Evolutionary conservation across 1,140 invertebrate genomes (phyloP).

Genomic region (Cydia fagiglandana): DNA sequence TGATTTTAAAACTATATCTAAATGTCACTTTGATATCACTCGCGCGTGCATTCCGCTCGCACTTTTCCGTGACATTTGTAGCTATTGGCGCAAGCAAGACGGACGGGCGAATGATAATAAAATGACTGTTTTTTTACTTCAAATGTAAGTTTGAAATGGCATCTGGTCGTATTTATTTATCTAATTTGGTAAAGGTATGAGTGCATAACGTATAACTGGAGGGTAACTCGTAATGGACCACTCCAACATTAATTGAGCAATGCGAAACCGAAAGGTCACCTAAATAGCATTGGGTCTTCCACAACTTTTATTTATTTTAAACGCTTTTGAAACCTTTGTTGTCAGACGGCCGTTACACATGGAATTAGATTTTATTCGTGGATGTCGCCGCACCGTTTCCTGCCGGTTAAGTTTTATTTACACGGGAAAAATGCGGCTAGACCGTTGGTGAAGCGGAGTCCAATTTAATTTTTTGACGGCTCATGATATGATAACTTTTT

Average conservation of each 20-base stretch:
- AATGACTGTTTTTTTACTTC: too few relatives aligned
- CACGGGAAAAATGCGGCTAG: slow-evolving; percentile 45
- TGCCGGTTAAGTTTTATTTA: slow-evolving; percentile 67
- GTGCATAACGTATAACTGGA: too few relatives aligned
- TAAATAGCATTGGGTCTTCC: neutral
- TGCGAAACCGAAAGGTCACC: neutral
- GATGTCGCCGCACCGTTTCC: slow-evolving; percentile 44
- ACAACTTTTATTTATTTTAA: slow-evolving; percentile 17
- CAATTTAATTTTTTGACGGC: neutral
- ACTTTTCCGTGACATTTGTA: too few relatives aligned
- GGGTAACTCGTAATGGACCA: too few relatives aligned
- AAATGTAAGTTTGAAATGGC: too few relatives aligned
- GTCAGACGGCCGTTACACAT: neutral
- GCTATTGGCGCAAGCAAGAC: too few relatives aligned
- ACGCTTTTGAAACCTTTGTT: slow-evolving; percentile 32
- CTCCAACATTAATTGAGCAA: neutral
- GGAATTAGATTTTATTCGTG: slow-evolving; percentile 26
- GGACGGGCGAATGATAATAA: too few relatives aligned
- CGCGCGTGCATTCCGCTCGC: too few relatives aligned
- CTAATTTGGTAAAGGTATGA: too few relatives aligned
- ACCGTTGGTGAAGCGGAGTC: neutral
- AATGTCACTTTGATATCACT: too few relatives aligned
- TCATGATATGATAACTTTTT: neutral
- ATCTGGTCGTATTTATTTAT: too few relatives aligned
- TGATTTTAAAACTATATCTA: too few relatives aligned